Conservation (phyloP, 2,888 invertebrate species). For the Coremacera marginata region DNA sequence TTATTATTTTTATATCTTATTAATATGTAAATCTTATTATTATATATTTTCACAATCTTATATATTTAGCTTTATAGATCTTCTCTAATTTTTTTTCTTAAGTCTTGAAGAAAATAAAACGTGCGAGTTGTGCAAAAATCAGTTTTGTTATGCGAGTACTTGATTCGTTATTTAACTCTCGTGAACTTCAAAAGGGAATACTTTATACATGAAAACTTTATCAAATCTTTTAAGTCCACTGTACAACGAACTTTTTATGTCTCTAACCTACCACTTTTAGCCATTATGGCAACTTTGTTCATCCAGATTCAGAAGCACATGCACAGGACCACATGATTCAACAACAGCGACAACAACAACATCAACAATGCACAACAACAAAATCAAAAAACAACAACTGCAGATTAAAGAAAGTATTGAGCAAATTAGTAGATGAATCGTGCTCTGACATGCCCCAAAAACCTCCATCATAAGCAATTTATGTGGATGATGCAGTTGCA, state of each 20-base stretch:
- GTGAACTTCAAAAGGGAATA: too few species aligned
- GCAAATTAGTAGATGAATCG: slow-evolving; percentile 39
- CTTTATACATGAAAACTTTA: background rate
- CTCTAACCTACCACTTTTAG: slow-evolving; percentile 16
- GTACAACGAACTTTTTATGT: slow-evolving; percentile 25
- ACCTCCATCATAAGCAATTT: slow-evolving; percentile 37
- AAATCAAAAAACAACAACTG: background rate
- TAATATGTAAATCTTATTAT: too few species aligned
- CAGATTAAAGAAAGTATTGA: too few species aligned
- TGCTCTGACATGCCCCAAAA: slow-evolving; percentile 41
- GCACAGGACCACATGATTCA: background rate
- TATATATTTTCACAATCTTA: too few species aligned
- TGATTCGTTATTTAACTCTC: too few species aligned
- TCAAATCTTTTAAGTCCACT: background rate
- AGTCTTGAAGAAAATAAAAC: too few species aligned
- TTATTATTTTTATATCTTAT: too few species aligned
- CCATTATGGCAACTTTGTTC: slow-evolving; percentile 33
- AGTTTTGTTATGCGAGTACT: too few species aligned
- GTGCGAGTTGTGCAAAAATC: too few species aligned
- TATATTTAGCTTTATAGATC: too few species aligned
- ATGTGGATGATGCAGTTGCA: slow-evolving; percentile 21
- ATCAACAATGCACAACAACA: background rate
- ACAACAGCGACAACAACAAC: background rate
- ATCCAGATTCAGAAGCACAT: slow-evolving; percentile 35
- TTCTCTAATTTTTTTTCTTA: too few species aligned